Percentiles rank a stretch among this genome's conserved stretches.
These are phyloP conservation scores for Muscicapa adusta DNA, from an alignment of 2,113 vertebrate genomes.

Conservation along the genomic window DNA sequence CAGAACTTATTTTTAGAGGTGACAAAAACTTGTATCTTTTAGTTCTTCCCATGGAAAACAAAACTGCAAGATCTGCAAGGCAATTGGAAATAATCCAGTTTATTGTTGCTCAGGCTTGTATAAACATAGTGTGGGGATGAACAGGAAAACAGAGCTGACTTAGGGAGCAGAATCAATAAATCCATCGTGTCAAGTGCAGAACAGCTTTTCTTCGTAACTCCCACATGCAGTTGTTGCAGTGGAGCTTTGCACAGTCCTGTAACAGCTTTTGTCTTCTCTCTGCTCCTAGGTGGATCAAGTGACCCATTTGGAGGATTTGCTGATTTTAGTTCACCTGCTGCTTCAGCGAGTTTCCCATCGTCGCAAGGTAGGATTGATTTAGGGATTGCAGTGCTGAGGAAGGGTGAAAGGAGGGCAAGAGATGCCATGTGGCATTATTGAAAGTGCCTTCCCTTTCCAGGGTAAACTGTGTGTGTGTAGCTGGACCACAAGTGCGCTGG, in stretches of 20 bases:
- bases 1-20: not conserved
- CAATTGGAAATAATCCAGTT: not conserved
- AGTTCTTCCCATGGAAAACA: not conserved
- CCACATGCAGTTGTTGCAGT: not conserved
- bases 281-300: slow-evolving; percentile 77
- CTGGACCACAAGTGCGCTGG: not conserved
- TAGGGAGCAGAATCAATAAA: not conserved
- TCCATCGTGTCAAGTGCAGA: not conserved
- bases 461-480: not conserved
- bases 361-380: slow-evolving; percentile 77
- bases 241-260: not conserved
- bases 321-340: slow-evolving; percentile 84
- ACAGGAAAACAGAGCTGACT: not conserved
- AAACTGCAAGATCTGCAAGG: not conserved
- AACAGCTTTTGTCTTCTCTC: slow-evolving; percentile 2
- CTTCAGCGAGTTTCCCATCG: slow-evolving; percentile 77
- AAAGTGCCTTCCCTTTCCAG: slow-evolving; percentile 6
- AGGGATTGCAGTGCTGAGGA: not conserved
- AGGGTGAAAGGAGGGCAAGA: not conserved
- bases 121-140: not conserved
- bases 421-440: not conserved
- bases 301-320: slow-evolving; percentile 91
- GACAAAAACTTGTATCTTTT: not conserved
- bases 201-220: not conserved
- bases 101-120: not conserved